Conservation (phyloP, 2,888 invertebrate species). For the Drosophila kambysellisi region DNA sequence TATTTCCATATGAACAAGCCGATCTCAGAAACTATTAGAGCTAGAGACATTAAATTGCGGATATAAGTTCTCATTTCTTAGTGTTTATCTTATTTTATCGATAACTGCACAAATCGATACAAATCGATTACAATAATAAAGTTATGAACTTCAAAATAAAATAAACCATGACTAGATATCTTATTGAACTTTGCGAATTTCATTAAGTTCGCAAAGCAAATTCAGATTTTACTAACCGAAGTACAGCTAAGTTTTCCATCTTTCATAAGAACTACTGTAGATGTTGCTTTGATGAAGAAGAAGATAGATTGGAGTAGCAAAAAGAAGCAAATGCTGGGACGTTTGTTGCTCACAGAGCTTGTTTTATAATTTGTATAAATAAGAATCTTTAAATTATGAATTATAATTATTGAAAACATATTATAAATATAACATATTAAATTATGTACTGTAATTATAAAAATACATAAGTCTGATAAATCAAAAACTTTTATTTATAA, state of each 20-base stretch:
- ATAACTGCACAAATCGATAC: not conserved
- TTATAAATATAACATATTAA: not conserved
- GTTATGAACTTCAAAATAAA: not conserved
- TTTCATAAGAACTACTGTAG: too few relatives aligned
- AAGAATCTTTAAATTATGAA: not conserved
- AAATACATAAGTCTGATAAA: too few relatives aligned
- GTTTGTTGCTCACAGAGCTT: fast-evolving
- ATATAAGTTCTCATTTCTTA: not conserved
- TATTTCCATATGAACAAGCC: not conserved
- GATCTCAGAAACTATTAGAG: too few relatives aligned
- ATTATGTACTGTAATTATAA: not conserved
- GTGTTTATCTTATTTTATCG: not conserved
- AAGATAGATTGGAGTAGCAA: too few relatives aligned
- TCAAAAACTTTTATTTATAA: too few relatives aligned
- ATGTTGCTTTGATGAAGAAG: too few relatives aligned
- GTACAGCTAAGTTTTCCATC: too few relatives aligned
- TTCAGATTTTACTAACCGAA: too few relatives aligned
- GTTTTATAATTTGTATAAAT: too few relatives aligned
- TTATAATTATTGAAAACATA: not conserved
- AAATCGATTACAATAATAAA: not conserved
- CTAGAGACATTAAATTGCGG: not conserved
- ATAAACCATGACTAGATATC: not conserved
- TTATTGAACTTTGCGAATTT: not conserved
- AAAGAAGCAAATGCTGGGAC: too few relatives aligned
- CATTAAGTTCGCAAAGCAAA: not conserved